phyloP scores from a whole-genome alignment of 2,797 vertebrate genomes.

The Numenius phaeopus region DNA sequence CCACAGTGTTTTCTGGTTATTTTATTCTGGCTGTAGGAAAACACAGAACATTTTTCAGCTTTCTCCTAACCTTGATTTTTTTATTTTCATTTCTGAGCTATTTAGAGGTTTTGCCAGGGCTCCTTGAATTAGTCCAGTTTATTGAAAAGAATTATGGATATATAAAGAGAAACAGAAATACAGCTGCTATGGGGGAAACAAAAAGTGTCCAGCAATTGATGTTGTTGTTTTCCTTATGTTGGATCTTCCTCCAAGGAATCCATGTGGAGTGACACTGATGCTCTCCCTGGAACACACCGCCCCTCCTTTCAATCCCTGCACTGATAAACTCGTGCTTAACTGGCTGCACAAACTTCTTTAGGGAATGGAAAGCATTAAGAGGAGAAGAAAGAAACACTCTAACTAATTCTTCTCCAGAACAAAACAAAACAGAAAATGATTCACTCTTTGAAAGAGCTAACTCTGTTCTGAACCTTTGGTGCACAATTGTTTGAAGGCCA shows the following conservation, averaged over 20 bases:
- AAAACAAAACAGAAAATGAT: background rate
- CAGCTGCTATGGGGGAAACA: background rate
- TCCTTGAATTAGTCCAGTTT: background rate
- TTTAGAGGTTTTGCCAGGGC: background rate
- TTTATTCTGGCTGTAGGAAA: background rate
- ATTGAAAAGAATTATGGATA: accelerated
- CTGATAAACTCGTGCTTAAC: background rate
- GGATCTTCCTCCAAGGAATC: background rate
- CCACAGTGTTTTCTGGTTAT: background rate
- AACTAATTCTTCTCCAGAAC: background rate
- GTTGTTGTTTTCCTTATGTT: background rate
- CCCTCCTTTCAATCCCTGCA: background rate
- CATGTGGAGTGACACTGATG: background rate
- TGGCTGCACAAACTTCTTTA: background rate
- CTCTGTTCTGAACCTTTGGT: background rate
- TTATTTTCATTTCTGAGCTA: background rate
- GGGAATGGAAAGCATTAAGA: background rate
- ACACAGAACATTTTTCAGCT: background rate
- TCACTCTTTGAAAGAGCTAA: background rate
- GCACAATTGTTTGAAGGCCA: background rate
- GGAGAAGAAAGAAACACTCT: background rate
- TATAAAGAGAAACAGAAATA: background rate
- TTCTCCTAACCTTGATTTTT: background rate
- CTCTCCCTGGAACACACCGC: background rate
- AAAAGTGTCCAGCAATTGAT: background rate